Evolutionary conservation across 2,888 invertebrate species (phyloP), one percentile per base, ranked within the genome.

Genomic region (Notocelia uddmanniana): DNA sequence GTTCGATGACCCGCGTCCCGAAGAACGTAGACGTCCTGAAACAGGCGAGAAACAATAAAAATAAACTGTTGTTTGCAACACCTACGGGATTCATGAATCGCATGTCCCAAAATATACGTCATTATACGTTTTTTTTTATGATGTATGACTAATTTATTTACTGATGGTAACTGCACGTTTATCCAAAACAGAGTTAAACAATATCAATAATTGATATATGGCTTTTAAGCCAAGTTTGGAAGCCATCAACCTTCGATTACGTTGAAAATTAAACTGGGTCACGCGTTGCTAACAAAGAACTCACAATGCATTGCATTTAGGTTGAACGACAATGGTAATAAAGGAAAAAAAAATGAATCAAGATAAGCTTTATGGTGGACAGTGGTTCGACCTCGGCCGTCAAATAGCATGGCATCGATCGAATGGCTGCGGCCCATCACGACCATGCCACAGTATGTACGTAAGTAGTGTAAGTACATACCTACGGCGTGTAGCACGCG

Each of bases 371-470:
- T 83, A 81, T 89, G 85, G 89, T 91, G 92, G 92, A 91, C 91
- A 91, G 85, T 84, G 80, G 87, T 85, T 80, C 92, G 92, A 91
- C 93, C 92, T 93, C 93, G 92, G 92, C 92, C 92, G 87, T 91
- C 93, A 92, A 92, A 91, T 85, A 83, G 82, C 84, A 83, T 79
- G 82, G 78, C 85, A 91, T 92, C 93, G 93, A 92, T 93, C 89
- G 90, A 76, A 82, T 79, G 85, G 84, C 82, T 85, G 85, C 78
- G 82, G 83, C 80, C 83, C 86, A 88, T 86, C 90, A 89, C 86
- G 86, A 67, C 45, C 72, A 62, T 55, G 67, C 67, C 60, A 26
- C n/a, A 37, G 66, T 60, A 60, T 54, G 58, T 64, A 64, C 34
- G 48, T n/a, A n/a, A n/a, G n/a, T n/a, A n/a, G 26, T 2, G 31